Percentiles rank a stretch among this genome's conserved stretches.
These are phyloP conservation scores for Trichonephila clavata DNA, from an alignment of 1,140 invertebrate species.

Conservation along the genomic window DNA sequence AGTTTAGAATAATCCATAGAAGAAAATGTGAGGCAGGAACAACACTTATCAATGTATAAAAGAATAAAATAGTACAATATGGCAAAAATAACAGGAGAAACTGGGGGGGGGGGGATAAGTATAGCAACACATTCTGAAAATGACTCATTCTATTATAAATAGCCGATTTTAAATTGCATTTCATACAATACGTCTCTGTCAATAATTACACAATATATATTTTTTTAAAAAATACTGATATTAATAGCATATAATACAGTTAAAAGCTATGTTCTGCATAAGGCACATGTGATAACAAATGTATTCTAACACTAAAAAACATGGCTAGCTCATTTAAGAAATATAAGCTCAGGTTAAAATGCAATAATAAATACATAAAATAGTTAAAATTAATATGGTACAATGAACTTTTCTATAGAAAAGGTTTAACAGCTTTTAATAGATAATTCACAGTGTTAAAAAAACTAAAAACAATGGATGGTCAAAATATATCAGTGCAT, in stretches of 20 bases:
- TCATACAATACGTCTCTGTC: not conserved
- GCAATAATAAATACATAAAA: conserved; percentile 13
- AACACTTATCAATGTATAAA: not conserved
- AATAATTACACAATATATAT: not conserved
- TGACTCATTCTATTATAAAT: not conserved
- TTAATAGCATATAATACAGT: not conserved
- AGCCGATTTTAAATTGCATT: not conserved
- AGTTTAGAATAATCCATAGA: not conserved
- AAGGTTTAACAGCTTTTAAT: too few relatives aligned
- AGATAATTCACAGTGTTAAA: not conserved
- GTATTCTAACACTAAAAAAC: not conserved
- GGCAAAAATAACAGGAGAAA: not conserved
- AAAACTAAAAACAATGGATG: not conserved
- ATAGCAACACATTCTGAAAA: not conserved
- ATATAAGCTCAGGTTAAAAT: conserved; percentile 9
- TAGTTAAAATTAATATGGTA: not conserved
- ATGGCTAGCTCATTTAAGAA: not conserved
- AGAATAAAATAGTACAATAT: not conserved
- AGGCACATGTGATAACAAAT: not conserved
- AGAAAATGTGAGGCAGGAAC: not conserved
- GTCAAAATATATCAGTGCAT: not conserved
- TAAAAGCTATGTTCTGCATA: not conserved
- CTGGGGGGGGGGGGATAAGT: not conserved
- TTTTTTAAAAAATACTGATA: too few relatives aligned
- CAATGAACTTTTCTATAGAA: too few relatives aligned